A percentile compares a stretch with the other conserved stretches of the same genome.
Conservation (phyloP, 2,797 vertebrate species). For the Otolemur crassicaudatus region DNA sequence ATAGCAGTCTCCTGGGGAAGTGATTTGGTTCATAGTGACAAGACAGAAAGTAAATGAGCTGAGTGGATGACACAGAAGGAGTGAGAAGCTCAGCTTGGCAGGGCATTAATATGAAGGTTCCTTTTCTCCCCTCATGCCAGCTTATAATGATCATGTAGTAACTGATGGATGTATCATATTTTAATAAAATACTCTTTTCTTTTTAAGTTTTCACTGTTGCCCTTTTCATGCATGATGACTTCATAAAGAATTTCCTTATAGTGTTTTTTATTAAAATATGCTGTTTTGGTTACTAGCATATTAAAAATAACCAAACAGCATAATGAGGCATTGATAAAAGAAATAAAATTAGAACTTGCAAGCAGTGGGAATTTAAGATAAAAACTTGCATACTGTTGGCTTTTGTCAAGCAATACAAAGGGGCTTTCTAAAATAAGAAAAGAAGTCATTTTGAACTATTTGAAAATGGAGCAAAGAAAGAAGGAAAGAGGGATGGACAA, state of each 20-base stretch:
- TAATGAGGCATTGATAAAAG: background rate
- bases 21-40: background rate
- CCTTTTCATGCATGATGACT: background rate
- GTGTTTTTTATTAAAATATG: slow-evolving; percentile 3
- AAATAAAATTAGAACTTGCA: slow-evolving; percentile 3
- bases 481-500: too few relatives aligned
- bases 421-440: slow-evolving; percentile 48
- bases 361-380: background rate
- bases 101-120: background rate
- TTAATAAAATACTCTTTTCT: background rate
- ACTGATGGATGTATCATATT: slow-evolving; percentile 37
- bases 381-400: background rate
- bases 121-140: background rate
- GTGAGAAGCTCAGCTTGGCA: background rate
- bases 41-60: background rate
- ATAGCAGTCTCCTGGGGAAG: background rate
- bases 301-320: background rate
- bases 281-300: slow-evolving; percentile 17
- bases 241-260: background rate
- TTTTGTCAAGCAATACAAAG: background rate
- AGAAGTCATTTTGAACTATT: background rate
- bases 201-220: background rate
- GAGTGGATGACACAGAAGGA: background rate
- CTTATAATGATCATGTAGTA: slow-evolving; percentile 5
- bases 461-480: background rate